Evolutionary conservation across 1,140 invertebrate genomes (phyloP), one percentile per base, ranked within the genome.

Genomic region (Dendroctonus valens): DNA sequence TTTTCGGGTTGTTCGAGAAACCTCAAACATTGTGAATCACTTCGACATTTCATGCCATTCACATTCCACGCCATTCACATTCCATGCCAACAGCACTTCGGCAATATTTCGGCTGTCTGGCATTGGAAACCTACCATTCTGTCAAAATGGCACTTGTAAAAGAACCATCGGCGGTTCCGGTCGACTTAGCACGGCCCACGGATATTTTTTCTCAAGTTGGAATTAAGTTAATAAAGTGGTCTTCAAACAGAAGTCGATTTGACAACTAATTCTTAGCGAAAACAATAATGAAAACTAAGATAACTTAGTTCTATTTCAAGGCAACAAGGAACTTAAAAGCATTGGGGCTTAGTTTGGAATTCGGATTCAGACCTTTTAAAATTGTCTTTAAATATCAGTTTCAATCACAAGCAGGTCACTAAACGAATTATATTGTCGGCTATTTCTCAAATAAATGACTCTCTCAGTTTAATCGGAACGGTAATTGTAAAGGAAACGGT

Each of bases 401-500:
- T 59, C 37, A 46, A 26, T 37, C n/a, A 59, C 15, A 59, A 37
- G 5, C 41, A 41, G 6, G 6, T 59, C 40, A 70, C 60, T 38
- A 73, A 71, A 60, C 42, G 70, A 48, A 37, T n/a, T 2, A 72
- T 71, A 51, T 54, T 72, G 38, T 63, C 71, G 15, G 42, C 53
- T n/a, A 63, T 70, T 12, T 12, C 68, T 42, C 42, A 69, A 69
- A 70, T 80, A 0, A 80, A 77, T 53, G 79, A 82, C 70, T 76
- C 75, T 5, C 61, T 79, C 9, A 80, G 80, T 8, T 77, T 77
- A 59, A 51, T 81, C 0, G 69, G 74, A 2, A 82, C 81, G 14
- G 65, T 78, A 0, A 74, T 78, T 3, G 71, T 82, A 5, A 62
- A 26, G 7, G 73, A 75, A 7, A 83, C 83, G 72, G 75, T 82